phyloP scores from a whole-genome alignment of 2,888 invertebrate genomes.

The Hylaea fasciaria region DNA sequence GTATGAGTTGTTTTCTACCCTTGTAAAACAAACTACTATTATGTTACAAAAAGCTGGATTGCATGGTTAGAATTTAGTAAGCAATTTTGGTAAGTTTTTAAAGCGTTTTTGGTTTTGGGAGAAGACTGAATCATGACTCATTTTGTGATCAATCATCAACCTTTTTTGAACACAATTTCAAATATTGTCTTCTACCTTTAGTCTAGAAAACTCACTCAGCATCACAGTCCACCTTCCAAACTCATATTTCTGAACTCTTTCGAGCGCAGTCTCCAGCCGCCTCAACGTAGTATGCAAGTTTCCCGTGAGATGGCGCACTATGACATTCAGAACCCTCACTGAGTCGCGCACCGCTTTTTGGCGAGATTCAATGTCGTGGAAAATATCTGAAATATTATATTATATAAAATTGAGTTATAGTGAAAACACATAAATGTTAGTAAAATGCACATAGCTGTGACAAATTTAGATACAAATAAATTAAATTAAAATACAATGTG shows the following conservation, averaged over 20 bases:
- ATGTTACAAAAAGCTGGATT: too few relatives aligned
- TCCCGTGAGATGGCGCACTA: conserved; percentile 83
- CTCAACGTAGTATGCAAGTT: conserved; percentile 70
- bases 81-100: too few relatives aligned
- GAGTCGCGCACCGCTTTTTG: conserved; percentile 84
- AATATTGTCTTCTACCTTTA: too few relatives aligned
- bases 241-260: conserved; percentile 84
- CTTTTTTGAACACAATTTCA: too few relatives aligned
- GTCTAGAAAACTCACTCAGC: conserved; percentile 78
- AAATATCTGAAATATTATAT: conserved; percentile 79
- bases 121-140: not conserved
- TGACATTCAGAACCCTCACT: conserved; percentile 84
- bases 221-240: conserved; percentile 87
- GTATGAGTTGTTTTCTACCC: too few relatives aligned
- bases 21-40: too few relatives aligned
- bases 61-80: too few relatives aligned
- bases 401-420: too few relatives aligned
- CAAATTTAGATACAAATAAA: too few relatives aligned
- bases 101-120: too few relatives aligned
- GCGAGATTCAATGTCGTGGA: conserved; percentile 83
- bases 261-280: conserved; percentile 70
- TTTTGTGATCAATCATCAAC: not conserved
- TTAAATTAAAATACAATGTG: too few relatives aligned
- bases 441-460: too few relatives aligned
- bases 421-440: not conserved